phyloP scores from a whole-genome alignment of 2,888 invertebrate genomes.

The Hartigia nigra region DNA sequence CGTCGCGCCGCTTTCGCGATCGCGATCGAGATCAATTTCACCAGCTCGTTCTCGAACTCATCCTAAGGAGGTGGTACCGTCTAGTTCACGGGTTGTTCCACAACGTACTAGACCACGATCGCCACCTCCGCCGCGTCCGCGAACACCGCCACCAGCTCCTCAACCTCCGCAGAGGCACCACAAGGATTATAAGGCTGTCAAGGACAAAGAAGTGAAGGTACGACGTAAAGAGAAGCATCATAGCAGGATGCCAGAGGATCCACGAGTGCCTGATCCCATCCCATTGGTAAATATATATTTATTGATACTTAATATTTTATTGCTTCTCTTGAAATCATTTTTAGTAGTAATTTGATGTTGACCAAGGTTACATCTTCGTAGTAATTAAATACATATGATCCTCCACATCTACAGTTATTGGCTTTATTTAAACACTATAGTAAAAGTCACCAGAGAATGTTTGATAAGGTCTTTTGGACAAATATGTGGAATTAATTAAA shows the following conservation, averaged over 20 bases:
- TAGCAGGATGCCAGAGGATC: conserved; percentile 56
- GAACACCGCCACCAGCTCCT: conserved; percentile 71
- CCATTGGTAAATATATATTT: conserved; percentile 52
- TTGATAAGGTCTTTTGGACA: not conserved
- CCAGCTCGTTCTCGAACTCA: conserved; percentile 68
- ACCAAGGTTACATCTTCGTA: not conserved
- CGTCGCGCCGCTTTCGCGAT: conserved; percentile 50
- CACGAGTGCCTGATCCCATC: conserved; percentile 60
- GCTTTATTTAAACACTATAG: not conserved
- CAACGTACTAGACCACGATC: conserved; percentile 53
- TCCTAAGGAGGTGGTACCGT: conserved; percentile 55
- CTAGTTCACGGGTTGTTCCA: conserved; percentile 50
- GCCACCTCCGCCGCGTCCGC: conserved; percentile 66
- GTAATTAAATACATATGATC: not conserved
- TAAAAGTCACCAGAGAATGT: not conserved
- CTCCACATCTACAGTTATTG: not conserved
- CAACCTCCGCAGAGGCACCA: conserved; percentile 69
- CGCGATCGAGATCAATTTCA: conserved; percentile 71
- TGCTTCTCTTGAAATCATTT: not conserved
- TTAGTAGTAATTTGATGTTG: not conserved
- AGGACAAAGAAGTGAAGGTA: conserved; percentile 59
- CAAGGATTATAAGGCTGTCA: conserved; percentile 68
- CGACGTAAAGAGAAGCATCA: conserved; percentile 59
- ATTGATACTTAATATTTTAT: not conserved
- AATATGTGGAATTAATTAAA: not conserved